These are phyloP conservation scores for Andricus grossulariae DNA, from an alignment of 1,140 invertebrate genomes.

Conservation along the genomic window DNA sequence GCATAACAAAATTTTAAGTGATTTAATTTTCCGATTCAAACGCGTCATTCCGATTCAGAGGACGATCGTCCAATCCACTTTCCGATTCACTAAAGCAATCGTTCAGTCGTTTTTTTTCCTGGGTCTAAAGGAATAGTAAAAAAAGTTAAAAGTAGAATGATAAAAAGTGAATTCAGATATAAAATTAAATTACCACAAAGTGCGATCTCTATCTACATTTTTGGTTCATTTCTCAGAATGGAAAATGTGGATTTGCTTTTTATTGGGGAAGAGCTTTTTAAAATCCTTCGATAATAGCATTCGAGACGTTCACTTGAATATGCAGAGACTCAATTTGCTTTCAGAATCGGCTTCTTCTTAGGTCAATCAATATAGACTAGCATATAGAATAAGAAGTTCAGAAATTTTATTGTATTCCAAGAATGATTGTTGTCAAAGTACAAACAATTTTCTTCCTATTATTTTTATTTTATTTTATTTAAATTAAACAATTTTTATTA, in stretches of 20 bases:
- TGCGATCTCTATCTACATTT: background rate
- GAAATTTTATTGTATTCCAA: background rate
- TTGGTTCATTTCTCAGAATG: background rate
- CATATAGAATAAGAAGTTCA: background rate
- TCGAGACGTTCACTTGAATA: constrained; percentile 12
- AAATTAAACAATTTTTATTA: too few species aligned
- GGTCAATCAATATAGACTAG: constrained; percentile 28
- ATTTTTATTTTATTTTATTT: too few species aligned
- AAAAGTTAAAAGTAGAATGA: too few species aligned
- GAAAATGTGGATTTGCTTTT: constrained; percentile 10
- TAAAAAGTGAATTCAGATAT: too few species aligned
- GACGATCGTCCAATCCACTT: too few species aligned
- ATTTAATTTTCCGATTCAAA: too few species aligned
- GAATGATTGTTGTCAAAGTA: background rate
- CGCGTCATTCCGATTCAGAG: too few species aligned
- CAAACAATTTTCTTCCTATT: background rate
- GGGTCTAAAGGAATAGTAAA: too few species aligned
- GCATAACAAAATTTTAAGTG: too few species aligned
- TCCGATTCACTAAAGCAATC: too few species aligned
- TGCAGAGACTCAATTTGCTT: constrained; percentile 12
- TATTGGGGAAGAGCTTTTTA: constrained; percentile 20
- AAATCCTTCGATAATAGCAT: constrained; percentile 5
- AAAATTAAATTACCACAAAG: background rate
- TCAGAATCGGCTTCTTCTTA: constrained; percentile 26
- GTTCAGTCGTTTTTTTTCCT: too few species aligned